These are phyloP conservation scores for Acrocephalus kingi DNA, from an alignment of 2,113 vertebrate genomes.

Conservation along the genomic window DNA sequence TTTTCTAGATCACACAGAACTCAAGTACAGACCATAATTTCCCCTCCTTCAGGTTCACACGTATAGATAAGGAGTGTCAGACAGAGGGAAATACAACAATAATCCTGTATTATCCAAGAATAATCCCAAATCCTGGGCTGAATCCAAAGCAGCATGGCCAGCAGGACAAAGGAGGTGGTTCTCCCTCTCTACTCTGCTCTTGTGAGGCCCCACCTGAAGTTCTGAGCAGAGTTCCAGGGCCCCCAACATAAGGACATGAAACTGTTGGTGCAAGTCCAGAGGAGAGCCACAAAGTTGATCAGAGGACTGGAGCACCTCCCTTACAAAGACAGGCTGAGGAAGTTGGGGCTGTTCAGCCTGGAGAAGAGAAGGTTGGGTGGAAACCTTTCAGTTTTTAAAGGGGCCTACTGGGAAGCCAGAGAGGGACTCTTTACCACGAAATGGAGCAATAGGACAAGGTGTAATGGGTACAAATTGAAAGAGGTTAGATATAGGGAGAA, in stretches of 20 bases:
- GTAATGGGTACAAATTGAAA: background rate
- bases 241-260: background rate
- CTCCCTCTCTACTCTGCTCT: no score
- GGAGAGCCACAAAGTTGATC: background rate
- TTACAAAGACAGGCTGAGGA: background rate
- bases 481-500: background rate
- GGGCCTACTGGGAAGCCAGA: background rate
- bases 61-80: background rate
- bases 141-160: background rate
- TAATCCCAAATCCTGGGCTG: background rate
- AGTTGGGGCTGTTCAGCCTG: background rate
- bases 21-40: background rate
- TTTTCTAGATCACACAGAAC: background rate
- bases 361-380: background rate
- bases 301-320: background rate
- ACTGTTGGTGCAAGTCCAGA: background rate
- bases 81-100: background rate
- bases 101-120: background rate
- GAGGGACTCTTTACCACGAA: background rate
- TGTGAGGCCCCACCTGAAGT: background rate
- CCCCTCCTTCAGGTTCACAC: background rate
- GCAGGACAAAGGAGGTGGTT: background rate
- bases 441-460: background rate
- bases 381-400: background rate
- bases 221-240: background rate